A percentile compares a stretch with the other conserved stretches of the same genome.
Conservation (phyloP, 2,797 vertebrate genomes). For the Stomatorhinus walkeri region DNA sequence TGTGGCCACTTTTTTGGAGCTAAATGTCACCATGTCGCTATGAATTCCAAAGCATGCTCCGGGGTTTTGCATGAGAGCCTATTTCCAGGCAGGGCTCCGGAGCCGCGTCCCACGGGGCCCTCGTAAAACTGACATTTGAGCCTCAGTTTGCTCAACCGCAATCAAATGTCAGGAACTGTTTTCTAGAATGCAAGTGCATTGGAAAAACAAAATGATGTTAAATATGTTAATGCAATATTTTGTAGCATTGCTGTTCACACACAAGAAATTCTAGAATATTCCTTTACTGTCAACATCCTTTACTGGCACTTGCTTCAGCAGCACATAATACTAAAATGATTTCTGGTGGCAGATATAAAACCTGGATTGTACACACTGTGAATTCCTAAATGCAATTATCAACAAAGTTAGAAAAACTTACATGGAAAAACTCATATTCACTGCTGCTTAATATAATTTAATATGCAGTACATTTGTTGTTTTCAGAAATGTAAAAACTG, state of each 20-base stretch:
- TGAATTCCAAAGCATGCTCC: conserved; percentile 16
- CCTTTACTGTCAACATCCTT: background rate
- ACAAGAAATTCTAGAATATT: background rate
- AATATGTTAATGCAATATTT: background rate
- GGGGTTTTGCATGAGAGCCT: background rate
- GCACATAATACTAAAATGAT: background rate
- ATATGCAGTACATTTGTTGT: background rate
- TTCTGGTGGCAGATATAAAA: background rate
- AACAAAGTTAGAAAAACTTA: background rate
- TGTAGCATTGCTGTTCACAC: background rate
- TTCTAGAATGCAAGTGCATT: background rate
- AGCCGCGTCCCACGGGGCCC: background rate
- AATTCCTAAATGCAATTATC: background rate
- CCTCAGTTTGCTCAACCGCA: background rate
- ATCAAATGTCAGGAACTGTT: conserved; percentile 14
- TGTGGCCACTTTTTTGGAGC: conserved; percentile 14
- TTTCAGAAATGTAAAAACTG: background rate
- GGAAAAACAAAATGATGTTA: background rate
- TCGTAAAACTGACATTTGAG: conserved; percentile 23
- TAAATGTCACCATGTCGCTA: conserved; percentile 24
- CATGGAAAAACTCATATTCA: background rate
- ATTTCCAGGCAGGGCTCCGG: background rate
- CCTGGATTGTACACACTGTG: background rate
- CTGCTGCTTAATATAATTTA: background rate
- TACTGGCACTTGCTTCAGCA: background rate